phyloP scores from a whole-genome alignment of 2,113 vertebrate genomes.

The Plecturocebus donacophilus region DNA sequence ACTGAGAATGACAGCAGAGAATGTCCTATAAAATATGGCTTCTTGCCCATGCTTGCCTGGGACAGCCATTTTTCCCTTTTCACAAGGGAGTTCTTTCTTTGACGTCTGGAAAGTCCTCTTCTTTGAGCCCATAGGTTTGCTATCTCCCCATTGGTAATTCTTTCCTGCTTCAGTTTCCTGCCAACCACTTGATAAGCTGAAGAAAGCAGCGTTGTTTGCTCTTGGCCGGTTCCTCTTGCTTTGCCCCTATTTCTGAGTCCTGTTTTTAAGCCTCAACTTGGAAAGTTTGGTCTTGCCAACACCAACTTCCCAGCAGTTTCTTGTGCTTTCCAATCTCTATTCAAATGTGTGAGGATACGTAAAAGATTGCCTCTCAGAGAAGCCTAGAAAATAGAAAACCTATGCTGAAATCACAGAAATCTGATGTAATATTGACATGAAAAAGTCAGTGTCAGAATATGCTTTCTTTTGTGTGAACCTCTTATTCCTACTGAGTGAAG shows the following conservation, averaged over 20 bases:
- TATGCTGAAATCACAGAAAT: constrained; percentile 2
- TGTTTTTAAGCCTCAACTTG: neutral
- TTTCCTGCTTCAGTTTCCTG: constrained; percentile 52
- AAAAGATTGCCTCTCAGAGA: neutral
- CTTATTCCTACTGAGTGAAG: neutral
- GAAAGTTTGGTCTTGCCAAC: neutral
- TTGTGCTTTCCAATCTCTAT: neutral
- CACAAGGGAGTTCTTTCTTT: neutral
- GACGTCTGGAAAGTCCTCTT: constrained; percentile 1
- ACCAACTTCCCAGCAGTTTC: neutral
- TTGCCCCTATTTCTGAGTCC: neutral
- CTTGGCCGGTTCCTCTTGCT: neutral
- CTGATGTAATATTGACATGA: neutral
- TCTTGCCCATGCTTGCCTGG: neutral
- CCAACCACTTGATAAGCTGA: neutral
- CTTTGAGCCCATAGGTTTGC: neutral
- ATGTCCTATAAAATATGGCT: neutral
- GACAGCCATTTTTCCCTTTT: neutral
- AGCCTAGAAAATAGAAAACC: constrained; percentile 45
- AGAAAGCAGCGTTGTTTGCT: neutral
- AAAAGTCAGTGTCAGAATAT: neutral
- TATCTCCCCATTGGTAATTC: neutral
- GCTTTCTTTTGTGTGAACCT: neutral
- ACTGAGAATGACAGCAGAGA: neutral
- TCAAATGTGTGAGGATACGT: neutral